Base-by-base conservation (phyloP, 2,797 vertebrate species). In the Valencia hispanica region DNA sequence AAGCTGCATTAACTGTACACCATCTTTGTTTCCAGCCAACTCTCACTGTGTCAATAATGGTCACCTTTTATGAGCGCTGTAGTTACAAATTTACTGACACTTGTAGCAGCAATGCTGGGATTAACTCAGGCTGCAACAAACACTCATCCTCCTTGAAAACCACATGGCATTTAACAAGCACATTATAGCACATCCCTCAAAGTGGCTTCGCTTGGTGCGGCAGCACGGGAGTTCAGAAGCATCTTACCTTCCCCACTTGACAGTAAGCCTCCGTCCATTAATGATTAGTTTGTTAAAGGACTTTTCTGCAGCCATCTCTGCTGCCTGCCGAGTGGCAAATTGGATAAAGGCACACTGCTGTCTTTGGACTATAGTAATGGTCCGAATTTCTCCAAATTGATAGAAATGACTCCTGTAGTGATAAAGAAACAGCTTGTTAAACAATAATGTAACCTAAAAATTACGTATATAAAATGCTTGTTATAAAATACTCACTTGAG, bases 321-420 rank as follows among this genome's bases (percentile, higher is more conserved):
- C 97, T 3, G 98, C 91, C 78, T 97, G 97, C 3, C 98, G 94
- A 0, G 97, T 98, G 76, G 98, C 97, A 77, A 99, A 99, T 94
- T 99, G 98, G 88, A 99, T 98, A 87, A 99, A 99, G 17, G 98
- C 98, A 73, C 98, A 99, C 63, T 99, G 98, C 80, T 99, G 98
- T 84, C 98, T 95, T 91, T 99, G 98, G 39, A 99, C 98, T 0
- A 99, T 97, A 0, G 98, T 99, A 80, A 98, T 97, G 0, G 97
- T 99, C 48, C 97, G 96, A 68, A 99, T 99, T 94, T 99, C 98
- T 30, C 98, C 98, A 86, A 99, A 99, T 93, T 99, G 98, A 90
- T 99, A 99, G 85, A 99, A 99, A 84, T 98, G 97, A 91, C 96
- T 98, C 94, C 98, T 99, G 87, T 0, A 50, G 5, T 0, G n/a